A percentile compares a stretch with the other conserved stretches of the same genome.
These are phyloP conservation scores for Gavia stellata DNA, from an alignment of 2,113 vertebrate genomes.

Conservation along the genomic window DNA sequence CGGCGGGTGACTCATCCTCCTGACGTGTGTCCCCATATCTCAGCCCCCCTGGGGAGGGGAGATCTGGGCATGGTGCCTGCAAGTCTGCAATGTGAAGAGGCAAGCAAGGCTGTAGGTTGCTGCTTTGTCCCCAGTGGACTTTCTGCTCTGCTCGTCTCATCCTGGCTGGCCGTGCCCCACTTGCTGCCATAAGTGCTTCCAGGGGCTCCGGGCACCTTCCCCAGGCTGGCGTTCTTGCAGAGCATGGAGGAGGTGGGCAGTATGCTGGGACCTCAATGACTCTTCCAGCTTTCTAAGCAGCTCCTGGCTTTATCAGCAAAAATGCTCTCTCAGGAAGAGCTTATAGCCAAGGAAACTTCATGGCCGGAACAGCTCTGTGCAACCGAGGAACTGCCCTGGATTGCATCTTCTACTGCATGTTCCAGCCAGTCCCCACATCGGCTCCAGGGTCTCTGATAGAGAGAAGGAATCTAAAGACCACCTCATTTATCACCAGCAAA, in stretches of 20 bases:
- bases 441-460: not conserved
- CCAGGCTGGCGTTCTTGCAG: not conserved
- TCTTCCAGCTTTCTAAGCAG: not conserved
- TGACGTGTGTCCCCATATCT: not conserved
- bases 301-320: not conserved
- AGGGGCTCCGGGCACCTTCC: not conserved
- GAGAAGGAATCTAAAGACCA: not conserved
- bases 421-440: not conserved
- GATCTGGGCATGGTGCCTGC: not conserved
- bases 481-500: not conserved
- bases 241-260: not conserved
- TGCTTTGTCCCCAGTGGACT: not conserved
- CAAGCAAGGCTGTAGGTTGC: not conserved
- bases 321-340: not conserved
- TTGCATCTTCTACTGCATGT: not conserved
- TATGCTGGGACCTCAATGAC: not conserved
- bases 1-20: not conserved
- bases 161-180: not conserved
- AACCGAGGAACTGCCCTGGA: not conserved
- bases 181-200: rapidly evolving
- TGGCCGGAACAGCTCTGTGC: not conserved
- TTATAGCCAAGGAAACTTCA: not conserved
- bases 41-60: not conserved
- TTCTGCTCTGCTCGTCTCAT: not conserved
- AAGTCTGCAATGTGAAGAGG: not conserved